Conservation (phyloP, 2,113 vertebrate species). For the Eudyptes chrysolophus region DNA sequence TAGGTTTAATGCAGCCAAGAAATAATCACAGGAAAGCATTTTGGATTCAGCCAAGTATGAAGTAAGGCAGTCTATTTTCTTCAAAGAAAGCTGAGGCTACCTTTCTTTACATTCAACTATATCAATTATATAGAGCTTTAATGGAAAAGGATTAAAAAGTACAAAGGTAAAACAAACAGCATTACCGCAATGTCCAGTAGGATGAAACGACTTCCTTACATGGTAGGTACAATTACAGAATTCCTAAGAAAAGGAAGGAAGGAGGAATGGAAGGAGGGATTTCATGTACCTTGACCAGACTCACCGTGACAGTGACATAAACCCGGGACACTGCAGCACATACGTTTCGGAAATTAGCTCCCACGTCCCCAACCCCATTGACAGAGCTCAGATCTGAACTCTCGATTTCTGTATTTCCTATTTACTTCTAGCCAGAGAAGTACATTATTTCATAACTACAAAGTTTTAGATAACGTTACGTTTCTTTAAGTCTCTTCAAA, state of each 20-base stretch:
- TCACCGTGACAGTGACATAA: neutral
- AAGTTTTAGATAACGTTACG: neutral
- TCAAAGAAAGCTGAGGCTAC: constrained; percentile 7
- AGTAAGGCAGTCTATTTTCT: neutral
- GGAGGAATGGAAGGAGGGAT: neutral
- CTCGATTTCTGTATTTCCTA: neutral
- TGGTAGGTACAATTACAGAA: neutral
- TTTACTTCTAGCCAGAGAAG: neutral
- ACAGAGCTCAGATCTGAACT: neutral
- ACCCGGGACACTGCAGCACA: neutral
- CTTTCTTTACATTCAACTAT: neutral
- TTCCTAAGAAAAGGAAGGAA: neutral
- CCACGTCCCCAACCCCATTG: rapidly evolving
- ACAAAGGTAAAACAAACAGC: constrained; percentile 14
- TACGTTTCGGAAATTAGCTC: neutral
- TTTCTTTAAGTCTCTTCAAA: neutral
- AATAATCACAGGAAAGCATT: neutral
- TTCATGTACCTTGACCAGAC: neutral
- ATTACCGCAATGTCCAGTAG: neutral
- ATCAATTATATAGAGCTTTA: neutral
- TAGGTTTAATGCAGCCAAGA: neutral
- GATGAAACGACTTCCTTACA: neutral
- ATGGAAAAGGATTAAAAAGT: neutral
- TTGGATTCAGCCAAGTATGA: neutral
- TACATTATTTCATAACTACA: neutral